Percentiles rank a stretch among this genome's conserved stretches.
These are phyloP conservation scores for Hypotaenidia okinawae DNA, from an alignment of 2,797 vertebrate species.

Conservation along the genomic window DNA sequence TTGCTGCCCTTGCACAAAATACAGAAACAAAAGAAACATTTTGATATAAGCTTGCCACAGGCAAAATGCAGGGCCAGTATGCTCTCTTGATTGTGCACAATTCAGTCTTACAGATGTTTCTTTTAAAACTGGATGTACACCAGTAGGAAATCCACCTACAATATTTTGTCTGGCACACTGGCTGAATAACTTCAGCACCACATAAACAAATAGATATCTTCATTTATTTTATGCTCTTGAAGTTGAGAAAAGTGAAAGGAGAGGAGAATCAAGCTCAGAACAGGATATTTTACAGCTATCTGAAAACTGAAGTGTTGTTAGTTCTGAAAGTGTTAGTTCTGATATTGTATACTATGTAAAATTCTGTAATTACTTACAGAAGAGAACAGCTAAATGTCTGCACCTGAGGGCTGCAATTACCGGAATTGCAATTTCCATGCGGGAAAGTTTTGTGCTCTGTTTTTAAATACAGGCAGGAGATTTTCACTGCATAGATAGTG, in stretches of 20 bases:
- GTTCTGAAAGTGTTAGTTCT: background rate
- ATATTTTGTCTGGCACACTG: background rate
- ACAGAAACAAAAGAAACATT: background rate
- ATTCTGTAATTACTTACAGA: background rate
- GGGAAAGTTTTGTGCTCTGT: too few species aligned
- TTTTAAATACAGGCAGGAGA: background rate
- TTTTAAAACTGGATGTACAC: background rate
- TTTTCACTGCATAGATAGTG: background rate
- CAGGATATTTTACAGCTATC: background rate
- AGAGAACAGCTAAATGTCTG: background rate
- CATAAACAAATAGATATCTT: background rate
- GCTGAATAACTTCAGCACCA: background rate
- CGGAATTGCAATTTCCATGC: background rate
- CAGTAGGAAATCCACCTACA: background rate
- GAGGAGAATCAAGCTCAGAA: background rate
- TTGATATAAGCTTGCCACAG: background rate
- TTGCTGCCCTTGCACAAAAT: background rate
- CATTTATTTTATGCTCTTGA: background rate
- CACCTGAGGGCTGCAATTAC: background rate
- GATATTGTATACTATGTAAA: background rate
- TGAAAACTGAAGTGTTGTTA: background rate
- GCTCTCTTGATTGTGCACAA: background rate
- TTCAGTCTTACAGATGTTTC: background rate
- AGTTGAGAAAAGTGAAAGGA: background rate
- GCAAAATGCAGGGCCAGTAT: background rate